A percentile compares a stretch with the other conserved stretches of the same genome.
Conservation (phyloP, 37 sponge, comb jelly and placozoan species). For the Mnemiopsis leidyi region DNA sequence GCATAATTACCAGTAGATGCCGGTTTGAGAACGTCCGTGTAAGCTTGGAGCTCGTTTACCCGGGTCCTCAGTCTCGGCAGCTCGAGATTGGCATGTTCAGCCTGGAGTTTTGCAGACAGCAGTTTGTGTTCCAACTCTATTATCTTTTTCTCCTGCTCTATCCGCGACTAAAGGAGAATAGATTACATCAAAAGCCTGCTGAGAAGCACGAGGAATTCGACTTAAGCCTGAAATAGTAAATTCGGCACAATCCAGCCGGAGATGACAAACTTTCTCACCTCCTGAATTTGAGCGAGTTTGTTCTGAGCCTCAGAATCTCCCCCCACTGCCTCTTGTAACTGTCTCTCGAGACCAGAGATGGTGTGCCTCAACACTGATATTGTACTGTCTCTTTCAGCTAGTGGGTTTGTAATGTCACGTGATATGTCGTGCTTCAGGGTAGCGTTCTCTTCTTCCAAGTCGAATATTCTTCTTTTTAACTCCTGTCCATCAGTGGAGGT, state of each 20-base stretch:
- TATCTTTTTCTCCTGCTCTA: not conserved
- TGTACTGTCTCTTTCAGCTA: slow-evolving; percentile 35
- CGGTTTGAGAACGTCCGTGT: slow-evolving; percentile 25
- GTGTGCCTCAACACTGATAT: slow-evolving; percentile 41
- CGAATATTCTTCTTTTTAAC: slow-evolving; percentile 3
- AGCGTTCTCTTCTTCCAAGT: slow-evolving; percentile 8
- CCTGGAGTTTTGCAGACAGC: not conserved
- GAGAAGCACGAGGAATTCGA: no score
- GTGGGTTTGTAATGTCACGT: not conserved
- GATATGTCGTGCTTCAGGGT: not conserved
- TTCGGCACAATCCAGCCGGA: no score
- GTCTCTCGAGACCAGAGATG: slow-evolving; percentile 18
- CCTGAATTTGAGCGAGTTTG: not conserved
- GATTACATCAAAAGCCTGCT: no score
- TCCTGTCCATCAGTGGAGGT: not conserved
- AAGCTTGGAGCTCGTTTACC: slow-evolving; percentile 12
- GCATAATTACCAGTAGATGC: not conserved
- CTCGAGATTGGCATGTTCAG: not conserved
- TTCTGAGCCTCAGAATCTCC: no score
- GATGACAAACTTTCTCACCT: no score
- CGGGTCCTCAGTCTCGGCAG: slow-evolving; percentile 3
- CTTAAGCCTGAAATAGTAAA: no score
- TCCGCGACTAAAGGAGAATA: not conserved
- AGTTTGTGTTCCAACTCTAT: not conserved
- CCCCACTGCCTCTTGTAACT: not conserved